Evolutionary conservation across 2,888 invertebrate species (phyloP).

Genomic region (Stenolophus ochropezus): DNA sequence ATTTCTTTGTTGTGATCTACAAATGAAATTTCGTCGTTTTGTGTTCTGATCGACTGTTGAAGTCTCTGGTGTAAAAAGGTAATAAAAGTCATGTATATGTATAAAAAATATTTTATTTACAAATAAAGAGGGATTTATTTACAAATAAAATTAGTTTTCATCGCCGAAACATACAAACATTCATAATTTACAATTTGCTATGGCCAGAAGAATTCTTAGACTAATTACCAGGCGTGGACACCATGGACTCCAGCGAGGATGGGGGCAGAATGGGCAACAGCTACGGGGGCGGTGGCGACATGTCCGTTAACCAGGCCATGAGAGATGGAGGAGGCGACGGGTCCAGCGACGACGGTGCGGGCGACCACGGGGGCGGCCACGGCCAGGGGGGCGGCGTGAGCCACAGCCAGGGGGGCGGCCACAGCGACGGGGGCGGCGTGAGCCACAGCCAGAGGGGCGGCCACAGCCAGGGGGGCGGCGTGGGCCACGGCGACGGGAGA

Average conservation of each 20-base stretch:
- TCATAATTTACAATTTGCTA: conserved; percentile 15
- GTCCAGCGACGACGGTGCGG: conserved; percentile 69
- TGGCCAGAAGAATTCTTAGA: conserved; percentile 10
- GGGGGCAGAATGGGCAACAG: conserved; percentile 60
- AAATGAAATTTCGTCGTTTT: background rate
- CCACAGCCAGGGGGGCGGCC: conserved; percentile 47
- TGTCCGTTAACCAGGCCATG: background rate
- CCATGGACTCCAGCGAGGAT: conserved; percentile 23
- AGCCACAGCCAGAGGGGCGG: conserved; percentile 63
- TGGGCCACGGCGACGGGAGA: conserved; percentile 63
- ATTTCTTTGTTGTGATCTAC: conserved; percentile 5
- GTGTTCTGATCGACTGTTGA: background rate
- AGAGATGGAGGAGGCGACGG: conserved; percentile 64
- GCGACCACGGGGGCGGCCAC: no score
- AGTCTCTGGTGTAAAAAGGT: background rate
- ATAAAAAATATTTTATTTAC: conserved; percentile 45
- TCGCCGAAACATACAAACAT: conserved; percentile 26
- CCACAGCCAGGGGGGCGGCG: conserved; percentile 62
- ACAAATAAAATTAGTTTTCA: conserved; percentile 39
- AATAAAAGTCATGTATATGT: conserved; percentile 10
- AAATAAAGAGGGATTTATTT: conserved; percentile 16
- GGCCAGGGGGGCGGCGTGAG: conserved; percentile 45
- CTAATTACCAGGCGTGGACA: conserved; percentile 34
- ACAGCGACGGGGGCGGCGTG: no score
- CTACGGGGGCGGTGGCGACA: conserved; percentile 67